A percentile compares a stretch with the other conserved stretches of the same genome.
Evolutionary conservation across 2,113 vertebrate genomes (phyloP).

Genomic region (Channa maculata): DNA sequence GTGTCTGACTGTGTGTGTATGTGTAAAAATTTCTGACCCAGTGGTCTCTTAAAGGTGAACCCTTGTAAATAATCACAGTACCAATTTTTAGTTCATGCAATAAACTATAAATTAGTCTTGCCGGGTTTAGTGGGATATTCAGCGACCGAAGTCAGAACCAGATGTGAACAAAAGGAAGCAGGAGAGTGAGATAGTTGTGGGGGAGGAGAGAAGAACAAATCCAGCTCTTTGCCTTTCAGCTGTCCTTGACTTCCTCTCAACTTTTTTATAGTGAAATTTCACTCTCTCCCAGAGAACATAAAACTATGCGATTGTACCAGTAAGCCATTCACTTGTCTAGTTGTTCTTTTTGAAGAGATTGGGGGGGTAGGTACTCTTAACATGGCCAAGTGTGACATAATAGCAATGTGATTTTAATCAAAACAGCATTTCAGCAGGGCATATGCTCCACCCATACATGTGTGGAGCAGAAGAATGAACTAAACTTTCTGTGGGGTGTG

Average conservation of each 20-base stretch:
- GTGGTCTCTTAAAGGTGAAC: constrained; percentile 43
- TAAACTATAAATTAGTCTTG: constrained; percentile 30
- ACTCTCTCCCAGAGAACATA: constrained; percentile 57
- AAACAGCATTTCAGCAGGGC: constrained; percentile 75
- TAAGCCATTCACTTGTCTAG: constrained; percentile 38
- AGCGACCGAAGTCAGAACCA: constrained; percentile 61
- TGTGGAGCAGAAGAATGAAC: constrained; percentile 48
- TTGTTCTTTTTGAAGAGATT: constrained; percentile 60
- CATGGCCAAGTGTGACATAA: constrained; percentile 82
- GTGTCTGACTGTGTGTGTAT: background rate
- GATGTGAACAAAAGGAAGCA: constrained; percentile 57
- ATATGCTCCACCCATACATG: constrained; percentile 60
- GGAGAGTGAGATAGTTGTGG: constrained; percentile 54
- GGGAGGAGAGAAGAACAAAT: constrained; percentile 66
- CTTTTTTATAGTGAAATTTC: constrained; percentile 52
- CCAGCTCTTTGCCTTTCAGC: constrained; percentile 71
- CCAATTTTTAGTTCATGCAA: constrained; percentile 30
- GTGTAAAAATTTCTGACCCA: constrained; percentile 25
- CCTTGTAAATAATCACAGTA: constrained; percentile 18
- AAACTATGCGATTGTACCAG: constrained; percentile 46
- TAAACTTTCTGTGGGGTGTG: constrained; percentile 16
- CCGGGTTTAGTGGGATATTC: constrained; percentile 1
- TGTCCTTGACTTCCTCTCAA: constrained; percentile 62
- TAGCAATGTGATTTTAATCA: constrained; percentile 83
- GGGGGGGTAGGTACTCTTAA: constrained; percentile 53